Evolutionary conservation across 2,888 invertebrate species (phyloP), one percentile per base, ranked within the genome.

Genomic region (Uropetala carovei): DNA sequence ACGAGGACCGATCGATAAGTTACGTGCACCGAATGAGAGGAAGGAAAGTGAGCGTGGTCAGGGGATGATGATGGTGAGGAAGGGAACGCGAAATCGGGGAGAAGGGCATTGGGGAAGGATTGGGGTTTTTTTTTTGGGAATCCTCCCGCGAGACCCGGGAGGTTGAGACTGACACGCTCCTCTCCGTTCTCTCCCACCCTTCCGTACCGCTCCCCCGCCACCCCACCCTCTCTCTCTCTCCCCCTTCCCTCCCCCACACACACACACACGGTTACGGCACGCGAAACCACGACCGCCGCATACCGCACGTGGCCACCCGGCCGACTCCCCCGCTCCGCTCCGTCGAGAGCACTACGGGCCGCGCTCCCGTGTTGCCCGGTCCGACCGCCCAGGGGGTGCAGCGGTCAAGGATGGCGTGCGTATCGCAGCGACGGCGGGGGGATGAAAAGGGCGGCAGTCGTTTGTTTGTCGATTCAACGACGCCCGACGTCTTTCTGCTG

Each of bases 1-100:
- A 27, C 75, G 75, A 27, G 7, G 22, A 27, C 14, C 75, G 75
- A 75, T 75, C 75, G 75, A 75, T 75, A 75, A 27, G 22, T 75
- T 75, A n/a, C 75, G 75, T 75, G 75, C 75, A 75, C 75, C 75
- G 75, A 75, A 75, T 27, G 89, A n/a, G 68, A 43, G 89, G 13
- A 18, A 18, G 27, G 64, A 89, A 68, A 89, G 89, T 89, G 89
- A 89, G 89, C 89, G 89, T 89, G 89, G 89, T 89, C 89, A 89
- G 89, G 89, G 64, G 89, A 68, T 86, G 86, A 68, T 27, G 75
- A 22, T 13, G 75, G 13, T 75, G 75, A 27, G 27, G 27, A 27
- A 27, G 75, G 75, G 10, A 27, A 13, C 68, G 22, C 68, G 18
- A 18, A 27, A 22, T 27, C 75, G 75, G 75, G 75, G 75, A 75